Evolutionary conservation across 2,888 invertebrate species (phyloP), one percentile per base, ranked within the genome.

Genomic region (Malacosoma neustria): DNA sequence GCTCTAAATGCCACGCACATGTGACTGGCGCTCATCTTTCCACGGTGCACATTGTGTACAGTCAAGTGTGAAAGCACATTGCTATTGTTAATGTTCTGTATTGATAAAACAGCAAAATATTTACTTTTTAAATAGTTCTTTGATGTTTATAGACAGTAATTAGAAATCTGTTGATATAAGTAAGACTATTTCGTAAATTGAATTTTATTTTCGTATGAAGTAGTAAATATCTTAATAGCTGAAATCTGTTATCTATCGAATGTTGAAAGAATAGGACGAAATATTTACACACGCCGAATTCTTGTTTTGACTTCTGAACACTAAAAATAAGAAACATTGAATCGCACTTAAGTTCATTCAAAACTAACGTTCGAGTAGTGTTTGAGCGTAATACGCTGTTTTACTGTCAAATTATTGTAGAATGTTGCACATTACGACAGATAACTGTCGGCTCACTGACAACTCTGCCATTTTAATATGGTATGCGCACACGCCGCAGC

Each of bases 391-490:
- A 56, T 53, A 52, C 53, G 56, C 54, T 59, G 54, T 64, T 59
- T 52, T 43, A 52, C 56, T 68, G 64, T 64, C 68, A 71, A 72
- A 68, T 57, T 61, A 54, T 61, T 54, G 58, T 59, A 62, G 57
- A 68, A 67, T 51, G 55, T 58, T 46, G 51, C 51, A 48, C 55
- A 55, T 68, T 66, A 72, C 68, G 64, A 61, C 53, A 49, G 59
- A 72, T 72, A 72, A 72, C 56, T 67, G 72, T 75, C 72, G 42
- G 48, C 53, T 51, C 41, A 51, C 54, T 61, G 61, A 65, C 65
- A 65, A 58, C 52, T 63, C 63, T 58, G 61, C 73, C 70, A 72
- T 73, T 69, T 74, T 73, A 65, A 68, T 66, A 68, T 66, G 46
- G 61, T 50, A 37, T 51, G 61, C 67, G 62, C 66, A 46, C 51